These are phyloP conservation scores for Yponomeuta evonymella DNA, from an alignment of 2,888 invertebrate genomes.

Conservation along the genomic window DNA sequence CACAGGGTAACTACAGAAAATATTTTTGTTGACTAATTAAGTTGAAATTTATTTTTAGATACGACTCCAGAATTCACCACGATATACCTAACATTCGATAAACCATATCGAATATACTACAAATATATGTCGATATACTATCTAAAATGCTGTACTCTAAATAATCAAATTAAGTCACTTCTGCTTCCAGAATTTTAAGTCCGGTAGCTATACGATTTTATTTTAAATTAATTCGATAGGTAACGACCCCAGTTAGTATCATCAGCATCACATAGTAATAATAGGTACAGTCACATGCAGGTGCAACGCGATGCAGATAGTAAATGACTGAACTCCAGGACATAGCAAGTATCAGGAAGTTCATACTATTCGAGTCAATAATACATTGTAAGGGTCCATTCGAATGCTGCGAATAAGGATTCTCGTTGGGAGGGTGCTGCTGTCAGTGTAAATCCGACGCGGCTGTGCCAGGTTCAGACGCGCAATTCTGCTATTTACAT, in stretches of 20 bases:
- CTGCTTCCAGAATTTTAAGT: too few species aligned
- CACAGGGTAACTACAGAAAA: too few species aligned
- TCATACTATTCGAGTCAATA: background rate
- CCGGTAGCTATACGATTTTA: too few species aligned
- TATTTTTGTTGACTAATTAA: too few species aligned
- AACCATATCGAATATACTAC: too few species aligned
- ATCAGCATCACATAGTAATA: background rate
- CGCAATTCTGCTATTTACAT: constrained; percentile 6
- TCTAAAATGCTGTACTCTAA: too few species aligned
- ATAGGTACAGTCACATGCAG: background rate
- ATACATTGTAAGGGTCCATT: background rate
- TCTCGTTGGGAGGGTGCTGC: background rate
- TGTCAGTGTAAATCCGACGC: constrained; percentile 3
- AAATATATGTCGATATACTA: too few species aligned
- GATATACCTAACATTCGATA: too few species aligned
- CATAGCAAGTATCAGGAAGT: background rate
- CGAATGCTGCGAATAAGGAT: background rate
- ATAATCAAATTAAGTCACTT: too few species aligned
- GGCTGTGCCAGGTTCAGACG: background rate
- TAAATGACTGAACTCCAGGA: background rate
- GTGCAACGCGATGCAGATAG: constrained; percentile 8
- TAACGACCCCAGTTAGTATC: background rate
- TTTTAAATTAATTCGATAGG: too few species aligned
- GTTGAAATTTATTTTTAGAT: too few species aligned
- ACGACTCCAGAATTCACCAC: too few species aligned